phyloP scores from a whole-genome alignment of 1,140 invertebrate genomes.

The Bombus sibiricus region DNA sequence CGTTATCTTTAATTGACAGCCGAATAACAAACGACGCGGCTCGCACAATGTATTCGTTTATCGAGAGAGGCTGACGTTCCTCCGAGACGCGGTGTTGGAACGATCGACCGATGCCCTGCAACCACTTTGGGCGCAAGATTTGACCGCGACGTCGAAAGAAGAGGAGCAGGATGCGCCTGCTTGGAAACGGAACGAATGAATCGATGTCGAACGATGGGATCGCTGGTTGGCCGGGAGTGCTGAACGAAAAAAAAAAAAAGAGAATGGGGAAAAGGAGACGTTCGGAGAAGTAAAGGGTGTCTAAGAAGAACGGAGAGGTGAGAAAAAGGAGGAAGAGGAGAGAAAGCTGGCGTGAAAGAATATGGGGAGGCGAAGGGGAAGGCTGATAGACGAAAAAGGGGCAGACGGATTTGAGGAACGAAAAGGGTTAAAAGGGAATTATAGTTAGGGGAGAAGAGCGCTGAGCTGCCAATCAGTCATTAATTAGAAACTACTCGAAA shows the following conservation, averaged over 20 bases:
- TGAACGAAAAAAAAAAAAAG: slow-evolving; percentile 1
- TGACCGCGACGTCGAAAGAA: slow-evolving; percentile 20
- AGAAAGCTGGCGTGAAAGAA: slow-evolving; percentile 47
- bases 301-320: slow-evolving; percentile 32
- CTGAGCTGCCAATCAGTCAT: slow-evolving; percentile 68
- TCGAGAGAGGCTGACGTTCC: neutral
- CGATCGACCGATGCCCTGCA: neutral
- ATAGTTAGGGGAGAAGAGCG: slow-evolving; percentile 49
- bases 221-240: slow-evolving; percentile 35
- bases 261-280: neutral
- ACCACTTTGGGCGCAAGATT: neutral
- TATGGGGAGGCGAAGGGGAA: slow-evolving; percentile 13
- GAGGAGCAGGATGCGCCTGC: slow-evolving; percentile 34
- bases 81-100: neutral
- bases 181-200: slow-evolving; percentile 66
- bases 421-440: slow-evolving; percentile 59
- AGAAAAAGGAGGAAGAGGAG: slow-evolving; percentile 22
- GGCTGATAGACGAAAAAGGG: slow-evolving; percentile 24
- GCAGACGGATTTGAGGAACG: slow-evolving; percentile 43
- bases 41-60: neutral
- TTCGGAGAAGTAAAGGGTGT: slow-evolving; percentile 41
- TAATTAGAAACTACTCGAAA: slow-evolving; percentile 76
- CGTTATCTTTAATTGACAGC: slow-evolving; percentile 14
- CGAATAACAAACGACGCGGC: neutral
- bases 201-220: slow-evolving; percentile 71